Conservation (phyloP, 2,797 vertebrate genomes). For the Anabas testudineus region DNA sequence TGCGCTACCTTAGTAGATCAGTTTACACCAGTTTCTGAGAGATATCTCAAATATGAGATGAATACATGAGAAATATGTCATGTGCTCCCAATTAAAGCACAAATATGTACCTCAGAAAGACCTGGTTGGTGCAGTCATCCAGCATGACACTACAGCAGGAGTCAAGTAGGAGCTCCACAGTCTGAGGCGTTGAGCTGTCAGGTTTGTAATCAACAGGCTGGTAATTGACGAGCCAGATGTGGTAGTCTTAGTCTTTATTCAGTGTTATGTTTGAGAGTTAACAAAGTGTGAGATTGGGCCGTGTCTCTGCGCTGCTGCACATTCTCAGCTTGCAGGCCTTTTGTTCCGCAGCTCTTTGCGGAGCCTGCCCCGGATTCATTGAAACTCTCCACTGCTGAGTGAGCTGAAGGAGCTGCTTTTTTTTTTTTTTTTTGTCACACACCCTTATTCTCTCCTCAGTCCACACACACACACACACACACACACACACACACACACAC, state of each 20-base stretch:
- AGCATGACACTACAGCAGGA: background rate
- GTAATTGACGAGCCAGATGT: constrained; percentile 69
- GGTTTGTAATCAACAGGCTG: constrained; percentile 70
- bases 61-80: too few relatives aligned
- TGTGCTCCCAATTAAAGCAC: background rate
- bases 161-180: constrained; percentile 8
- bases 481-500: constrained; percentile 27
- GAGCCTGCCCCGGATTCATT: constrained; percentile 77
- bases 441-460: constrained; percentile 31
- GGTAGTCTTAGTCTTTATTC: constrained; percentile 70
- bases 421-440: constrained; percentile 59
- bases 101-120: background rate
- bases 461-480: constrained; percentile 39
- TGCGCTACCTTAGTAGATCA: too few relatives aligned
- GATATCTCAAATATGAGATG: too few relatives aligned
- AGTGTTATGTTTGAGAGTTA: constrained; percentile 71
- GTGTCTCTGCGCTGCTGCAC: constrained; percentile 70
- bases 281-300: constrained; percentile 80
- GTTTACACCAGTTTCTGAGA: too few relatives aligned
- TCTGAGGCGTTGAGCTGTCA: constrained; percentile 50
- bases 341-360: constrained; percentile 82
- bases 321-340: constrained; percentile 80
- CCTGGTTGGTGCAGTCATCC: background rate
- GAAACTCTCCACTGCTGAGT: constrained; percentile 77
- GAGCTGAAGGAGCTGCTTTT: constrained; percentile 76